Base-by-base conservation (phyloP, 2,888 invertebrate genomes). In the Brachylomia viminalis region DNA sequence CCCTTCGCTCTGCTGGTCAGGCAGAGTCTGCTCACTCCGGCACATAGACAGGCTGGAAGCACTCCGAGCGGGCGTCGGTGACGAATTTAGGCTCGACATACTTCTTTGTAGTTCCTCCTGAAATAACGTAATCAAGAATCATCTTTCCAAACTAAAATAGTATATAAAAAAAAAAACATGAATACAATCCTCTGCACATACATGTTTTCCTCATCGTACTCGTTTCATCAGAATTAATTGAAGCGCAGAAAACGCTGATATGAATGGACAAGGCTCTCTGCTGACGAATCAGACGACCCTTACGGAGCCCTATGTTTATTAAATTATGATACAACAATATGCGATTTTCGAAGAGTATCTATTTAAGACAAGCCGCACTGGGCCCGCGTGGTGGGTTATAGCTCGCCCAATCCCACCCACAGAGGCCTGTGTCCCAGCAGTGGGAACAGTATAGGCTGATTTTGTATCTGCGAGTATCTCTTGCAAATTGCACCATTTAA, bases 41-140 rank as follows among this genome's bases (percentile, higher is more conserved):
- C 87, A 90, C 17, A 90, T 88, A 0, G 93, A 92, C n/a, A 93
- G 75, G 65, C 92, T 94, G 1, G 94, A 94, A 13, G 79, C 89
- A 68, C 94, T 95, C 6, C 89, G 87, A 0, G 88, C 93, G 15
- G 92, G 86, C 0, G 92, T 92, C 11, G 90, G 85, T 0, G 90
- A 89, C 0, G 92, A 92, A 4, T 90, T 90, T 23, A 95, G 77
- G 75, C 94, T 95, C 0, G 90, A 87, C 2, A 81, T 79, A 66
- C 94, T 94, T 33, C 92, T 92, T 58, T 90, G 90, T 1, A 90
- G 80, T 56, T 91, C 87, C 82, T 89, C 86, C 91, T 91, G n/a
- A 84, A 83, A 77, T 68, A 64, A 42, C 45, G 33, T 30, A 58
- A 3, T 38, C 1, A 38, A 45, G 54, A 61, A 66, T 38, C 15